Conservation (phyloP, 2,797 vertebrate genomes). For the Setipinna tenuifilis region DNA sequence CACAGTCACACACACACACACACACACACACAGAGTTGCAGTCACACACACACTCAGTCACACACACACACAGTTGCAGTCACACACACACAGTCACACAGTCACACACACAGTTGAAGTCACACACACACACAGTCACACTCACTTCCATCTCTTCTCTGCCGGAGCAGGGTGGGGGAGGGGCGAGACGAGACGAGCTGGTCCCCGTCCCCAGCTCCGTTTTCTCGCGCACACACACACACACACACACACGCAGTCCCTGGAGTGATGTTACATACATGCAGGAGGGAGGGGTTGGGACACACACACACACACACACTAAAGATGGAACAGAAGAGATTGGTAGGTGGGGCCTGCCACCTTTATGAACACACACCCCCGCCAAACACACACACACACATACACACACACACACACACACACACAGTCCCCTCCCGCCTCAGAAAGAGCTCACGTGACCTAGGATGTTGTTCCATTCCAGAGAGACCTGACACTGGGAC, state of each 20-base stretch:
- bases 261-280: constrained; percentile 49
- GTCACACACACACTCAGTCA: not conserved
- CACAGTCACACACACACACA: not conserved
- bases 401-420: not conserved
- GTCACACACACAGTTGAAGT: not conserved
- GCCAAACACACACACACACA: not conserved
- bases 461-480: constrained; percentile 12
- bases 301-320: not conserved
- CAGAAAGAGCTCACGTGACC: not conserved
- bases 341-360: too few relatives aligned
- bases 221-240: constrained; percentile 31
- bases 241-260: constrained; percentile 36
- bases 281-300: constrained; percentile 23
- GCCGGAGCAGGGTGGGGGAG: not conserved
- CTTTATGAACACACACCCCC: not conserved
- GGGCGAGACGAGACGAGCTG: constrained; percentile 8
- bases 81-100: not conserved
- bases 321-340: too few relatives aligned
- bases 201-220: constrained; percentile 28
- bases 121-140: not conserved
- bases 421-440: not conserved
- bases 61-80: not conserved
- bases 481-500: constrained; percentile 61
- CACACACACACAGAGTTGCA: not conserved
- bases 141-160: not conserved